phyloP scores from a whole-genome alignment of 2,888 invertebrate genomes.

The Lepidochitona cinerea region DNA sequence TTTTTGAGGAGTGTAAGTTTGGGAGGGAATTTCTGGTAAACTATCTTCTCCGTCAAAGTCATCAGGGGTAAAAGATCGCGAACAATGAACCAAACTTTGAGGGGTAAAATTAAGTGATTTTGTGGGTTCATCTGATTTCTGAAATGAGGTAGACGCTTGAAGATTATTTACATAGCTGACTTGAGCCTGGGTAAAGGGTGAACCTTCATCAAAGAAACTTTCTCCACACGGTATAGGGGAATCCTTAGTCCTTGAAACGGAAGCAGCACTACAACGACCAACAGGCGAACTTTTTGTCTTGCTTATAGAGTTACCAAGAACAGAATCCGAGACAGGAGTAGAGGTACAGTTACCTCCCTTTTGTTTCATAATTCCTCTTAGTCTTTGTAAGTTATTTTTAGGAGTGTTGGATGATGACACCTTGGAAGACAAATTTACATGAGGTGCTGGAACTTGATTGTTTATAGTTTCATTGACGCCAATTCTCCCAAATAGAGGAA shows the following conservation, averaged over 20 bases:
- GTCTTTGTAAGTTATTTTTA: too few species aligned
- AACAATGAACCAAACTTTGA: neutral
- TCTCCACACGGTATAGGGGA: conserved; percentile 64
- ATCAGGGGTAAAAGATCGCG: neutral
- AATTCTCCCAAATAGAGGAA: neutral
- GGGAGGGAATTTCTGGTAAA: conserved; percentile 19
- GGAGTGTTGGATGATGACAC: too few species aligned
- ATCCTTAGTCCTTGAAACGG: conserved; percentile 11
- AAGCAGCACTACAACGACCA: neutral
- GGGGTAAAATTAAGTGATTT: neutral
- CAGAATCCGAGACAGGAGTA: neutral
- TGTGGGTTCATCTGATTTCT: neutral
- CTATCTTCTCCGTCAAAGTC: conserved; percentile 23
- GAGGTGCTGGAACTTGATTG: too few species aligned
- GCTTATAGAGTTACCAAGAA: neutral
- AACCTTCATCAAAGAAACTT: conserved; percentile 64
- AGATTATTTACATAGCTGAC: conserved; percentile 6
- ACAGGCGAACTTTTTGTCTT: neutral
- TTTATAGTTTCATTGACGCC: too few species aligned
- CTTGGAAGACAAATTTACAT: too few species aligned
- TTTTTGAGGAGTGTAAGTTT: neutral
- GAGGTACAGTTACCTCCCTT: neutral
- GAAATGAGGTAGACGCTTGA: neutral
- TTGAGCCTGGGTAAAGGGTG: conserved; percentile 49
- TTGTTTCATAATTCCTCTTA: too few species aligned